A percentile compares a stretch with the other conserved stretches of the same genome.
Evolutionary conservation across 2,113 vertebrate species (phyloP).

Genomic region (Otocyon megalotis): DNA sequence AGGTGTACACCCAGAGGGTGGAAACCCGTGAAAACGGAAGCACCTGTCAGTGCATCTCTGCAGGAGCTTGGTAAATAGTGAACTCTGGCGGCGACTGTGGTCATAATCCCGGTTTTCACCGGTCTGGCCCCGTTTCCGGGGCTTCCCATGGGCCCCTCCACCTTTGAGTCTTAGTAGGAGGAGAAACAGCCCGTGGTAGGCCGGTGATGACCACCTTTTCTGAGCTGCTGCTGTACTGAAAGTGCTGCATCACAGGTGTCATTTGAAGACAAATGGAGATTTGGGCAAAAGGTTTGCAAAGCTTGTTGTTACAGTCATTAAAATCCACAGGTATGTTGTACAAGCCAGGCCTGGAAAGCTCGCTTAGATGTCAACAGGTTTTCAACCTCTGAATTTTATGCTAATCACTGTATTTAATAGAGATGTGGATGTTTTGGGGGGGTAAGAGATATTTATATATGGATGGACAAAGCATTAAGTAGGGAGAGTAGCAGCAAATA

Average conservation of each 20-base stretch:
- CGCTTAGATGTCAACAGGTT: background rate
- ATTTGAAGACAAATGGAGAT: background rate
- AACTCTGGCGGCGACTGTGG: background rate
- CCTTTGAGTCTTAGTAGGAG: background rate
- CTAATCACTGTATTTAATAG: background rate
- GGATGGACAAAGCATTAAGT: background rate
- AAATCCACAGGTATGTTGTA: background rate
- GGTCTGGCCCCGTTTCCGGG: background rate
- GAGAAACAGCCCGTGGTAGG: background rate
- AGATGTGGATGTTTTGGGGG: background rate
- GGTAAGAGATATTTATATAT: conserved; percentile 23
- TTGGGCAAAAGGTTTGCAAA: background rate
- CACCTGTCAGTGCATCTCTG: background rate
- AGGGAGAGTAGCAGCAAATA: conserved; percentile 2
- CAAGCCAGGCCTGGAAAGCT: background rate
- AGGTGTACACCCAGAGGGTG: background rate
- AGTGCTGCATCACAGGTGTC: background rate
- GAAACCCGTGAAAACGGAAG: background rate
- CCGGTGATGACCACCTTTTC: background rate
- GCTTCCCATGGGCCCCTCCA: too few species aligned
- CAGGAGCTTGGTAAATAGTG: background rate
- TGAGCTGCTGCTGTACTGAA: background rate
- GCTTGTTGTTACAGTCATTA: background rate
- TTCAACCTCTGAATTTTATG: conserved; percentile 42
- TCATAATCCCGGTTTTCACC: background rate